Percentiles rank a stretch among this genome's conserved stretches.
phyloP scores from a whole-genome alignment of 2,888 invertebrate genomes.

The Sussaba pulchella region DNA sequence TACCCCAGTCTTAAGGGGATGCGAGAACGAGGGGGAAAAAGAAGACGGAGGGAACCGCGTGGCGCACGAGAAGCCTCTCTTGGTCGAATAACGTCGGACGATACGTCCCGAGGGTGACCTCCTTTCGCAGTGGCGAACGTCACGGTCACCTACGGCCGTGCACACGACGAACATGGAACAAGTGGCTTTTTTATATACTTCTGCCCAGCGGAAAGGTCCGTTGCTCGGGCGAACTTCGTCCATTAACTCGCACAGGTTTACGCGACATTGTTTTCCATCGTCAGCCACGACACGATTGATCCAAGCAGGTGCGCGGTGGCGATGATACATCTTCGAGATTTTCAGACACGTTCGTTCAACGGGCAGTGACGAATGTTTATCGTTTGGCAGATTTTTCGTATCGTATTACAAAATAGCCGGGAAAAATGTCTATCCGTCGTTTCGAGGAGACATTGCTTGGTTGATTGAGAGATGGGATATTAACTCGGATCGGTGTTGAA shows the following conservation, averaged over 20 bases:
- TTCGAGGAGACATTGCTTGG: no score
- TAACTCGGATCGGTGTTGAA: no score
- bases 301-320: conserved; percentile 53
- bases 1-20: conserved; percentile 35
- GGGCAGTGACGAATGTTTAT: no score
- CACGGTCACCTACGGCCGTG: conserved; percentile 64
- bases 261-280: conserved; percentile 42
- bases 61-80: conserved; percentile 64
- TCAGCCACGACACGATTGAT: conserved; percentile 33
- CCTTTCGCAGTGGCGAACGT: conserved; percentile 65
- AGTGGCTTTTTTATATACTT: conserved; percentile 41
- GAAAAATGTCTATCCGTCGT: no score
- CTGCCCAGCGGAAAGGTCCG: conserved; percentile 40
- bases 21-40: not conserved
- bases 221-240: not conserved
- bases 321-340: no score
- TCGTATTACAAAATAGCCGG: no score
- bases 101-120: conserved; percentile 66
- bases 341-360: no score
- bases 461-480: no score
- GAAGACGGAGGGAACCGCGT: conserved; percentile 24
- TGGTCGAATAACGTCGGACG: conserved; percentile 61
- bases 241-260: conserved; percentile 6
- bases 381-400: no score
- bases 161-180: conserved; percentile 43